Percentiles rank a stretch among this genome's conserved stretches.
phyloP scores from a whole-genome alignment of 1,140 invertebrate genomes.

The Mactra quadrangularis region DNA sequence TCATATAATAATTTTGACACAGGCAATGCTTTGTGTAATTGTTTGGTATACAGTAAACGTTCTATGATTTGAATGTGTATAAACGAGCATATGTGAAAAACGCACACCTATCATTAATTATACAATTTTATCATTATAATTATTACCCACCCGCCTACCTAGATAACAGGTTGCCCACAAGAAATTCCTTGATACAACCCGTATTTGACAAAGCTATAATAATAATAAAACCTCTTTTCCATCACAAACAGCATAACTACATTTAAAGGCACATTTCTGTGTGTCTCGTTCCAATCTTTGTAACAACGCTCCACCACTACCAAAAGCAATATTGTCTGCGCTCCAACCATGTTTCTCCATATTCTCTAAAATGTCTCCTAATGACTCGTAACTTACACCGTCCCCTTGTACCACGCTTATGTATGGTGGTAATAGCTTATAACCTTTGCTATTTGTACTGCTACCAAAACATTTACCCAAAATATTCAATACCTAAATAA shows the following conservation, averaged over 20 bases:
- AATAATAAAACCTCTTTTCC: slow-evolving; percentile 80
- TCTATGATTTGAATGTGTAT: too few species aligned
- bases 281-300: slow-evolving; percentile 85
- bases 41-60: neutral
- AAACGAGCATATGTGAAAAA: too few species aligned
- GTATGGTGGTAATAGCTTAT: slow-evolving; percentile 83
- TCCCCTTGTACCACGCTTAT: slow-evolving; percentile 85
- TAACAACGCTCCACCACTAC: slow-evolving; percentile 85
- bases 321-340: slow-evolving; percentile 84
- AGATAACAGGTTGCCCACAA: too few species aligned
- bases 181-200: neutral
- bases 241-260: slow-evolving; percentile 83
- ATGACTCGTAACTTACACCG: slow-evolving; percentile 84
- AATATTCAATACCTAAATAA: slow-evolving; percentile 83
- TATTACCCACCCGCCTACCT: too few species aligned
- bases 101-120: too few species aligned
- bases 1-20: too few species aligned
- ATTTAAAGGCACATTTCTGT: slow-evolving; percentile 86
- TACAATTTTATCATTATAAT: too few species aligned
- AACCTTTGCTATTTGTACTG: slow-evolving; percentile 83
- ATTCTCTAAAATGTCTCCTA: slow-evolving; percentile 75
- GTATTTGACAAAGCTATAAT: neutral
- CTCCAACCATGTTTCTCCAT: slow-evolving; percentile 83
- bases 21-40: too few species aligned
- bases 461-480: slow-evolving; percentile 83